Conservation (phyloP, 2,888 invertebrate species). For the Drosophila paranaensis region DNA sequence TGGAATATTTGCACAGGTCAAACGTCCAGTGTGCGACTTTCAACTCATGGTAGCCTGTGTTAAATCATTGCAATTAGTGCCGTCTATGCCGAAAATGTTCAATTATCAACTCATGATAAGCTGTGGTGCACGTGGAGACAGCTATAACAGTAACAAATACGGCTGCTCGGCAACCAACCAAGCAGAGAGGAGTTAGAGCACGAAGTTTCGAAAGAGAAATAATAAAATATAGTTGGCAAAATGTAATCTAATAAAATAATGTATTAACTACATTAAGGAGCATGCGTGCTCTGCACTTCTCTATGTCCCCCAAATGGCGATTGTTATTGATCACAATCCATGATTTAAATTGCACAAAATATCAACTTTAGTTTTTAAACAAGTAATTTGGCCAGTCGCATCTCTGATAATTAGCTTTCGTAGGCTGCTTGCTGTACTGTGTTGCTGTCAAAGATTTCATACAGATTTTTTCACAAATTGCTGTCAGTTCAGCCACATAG, state of each 20-base stretch:
- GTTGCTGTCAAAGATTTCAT: constrained; percentile 38
- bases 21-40: constrained; percentile 3
- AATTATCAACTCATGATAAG: constrained; percentile 62
- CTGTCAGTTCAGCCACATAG: constrained; percentile 39
- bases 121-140: constrained; percentile 6
- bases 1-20: constrained; percentile 50
- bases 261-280: no score
- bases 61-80: constrained; percentile 45
- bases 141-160: background rate
- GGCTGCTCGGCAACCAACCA: background rate
- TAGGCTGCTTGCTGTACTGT: constrained; percentile 18
- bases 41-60: background rate
- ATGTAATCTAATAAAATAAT: background rate
- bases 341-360: background rate
- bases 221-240: background rate
- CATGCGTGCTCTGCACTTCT: no score
- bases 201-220: background rate
- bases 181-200: no score
- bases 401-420: constrained; percentile 14
- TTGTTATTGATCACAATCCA: no score
- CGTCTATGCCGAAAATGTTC: constrained; percentile 49
- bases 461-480: constrained; percentile 52
- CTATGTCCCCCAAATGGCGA: no score
- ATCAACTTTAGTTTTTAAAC: background rate
- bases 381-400: background rate